Base-by-base conservation (phyloP, 2,113 vertebrate genomes). In the Hypomesus transpacificus region DNA sequence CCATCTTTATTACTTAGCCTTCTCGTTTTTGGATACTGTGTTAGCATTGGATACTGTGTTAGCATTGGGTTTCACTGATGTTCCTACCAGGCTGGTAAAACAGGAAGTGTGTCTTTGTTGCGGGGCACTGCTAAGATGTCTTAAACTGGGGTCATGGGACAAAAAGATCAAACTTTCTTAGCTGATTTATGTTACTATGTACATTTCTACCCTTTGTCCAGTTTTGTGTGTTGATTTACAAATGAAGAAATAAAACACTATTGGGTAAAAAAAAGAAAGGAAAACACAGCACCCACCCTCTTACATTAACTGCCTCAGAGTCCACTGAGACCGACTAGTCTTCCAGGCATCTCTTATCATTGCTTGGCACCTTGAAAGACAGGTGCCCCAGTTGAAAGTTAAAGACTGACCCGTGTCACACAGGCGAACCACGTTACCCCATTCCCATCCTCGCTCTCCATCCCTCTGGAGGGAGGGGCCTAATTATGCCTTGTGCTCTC, bases 261-360 rank as follows among this genome's bases (percentile, higher is more conserved):
- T 26, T 26, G 24, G 24, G 24, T 26, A 1, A 26, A 26, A 26
- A 26, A 26, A 26, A 26, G 24, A 26, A 26, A 46, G 13, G 39
- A 7, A 46, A 46, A 6, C 9, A 9, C 39, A 46, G 9, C 39
- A 69, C 66, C 80, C 70, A 74, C 76, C 74, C 68, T 85, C 76
- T 73, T 84, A 79, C 75, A 74, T 79, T 77, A 84, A 85, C 83
- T 82, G 86, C 79, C 81, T 75, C 83, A 69, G 70, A 79, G 69
- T 82, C 86, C 88, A 78, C 75, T 20, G 88, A 89, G 89, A 80
- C 83, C 65, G 4, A 18, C 68, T 16, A 75, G 79, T 88, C 87
- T 88, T 85, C 69, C 80, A 86, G 88, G 87, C 89, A 85, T 86
- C 81, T 87, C 87, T 88, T 88, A 89, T 90, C 88, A 89, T 86